phyloP scores from a whole-genome alignment of 2,888 invertebrate species.

The Andrena hattorfiana region DNA sequence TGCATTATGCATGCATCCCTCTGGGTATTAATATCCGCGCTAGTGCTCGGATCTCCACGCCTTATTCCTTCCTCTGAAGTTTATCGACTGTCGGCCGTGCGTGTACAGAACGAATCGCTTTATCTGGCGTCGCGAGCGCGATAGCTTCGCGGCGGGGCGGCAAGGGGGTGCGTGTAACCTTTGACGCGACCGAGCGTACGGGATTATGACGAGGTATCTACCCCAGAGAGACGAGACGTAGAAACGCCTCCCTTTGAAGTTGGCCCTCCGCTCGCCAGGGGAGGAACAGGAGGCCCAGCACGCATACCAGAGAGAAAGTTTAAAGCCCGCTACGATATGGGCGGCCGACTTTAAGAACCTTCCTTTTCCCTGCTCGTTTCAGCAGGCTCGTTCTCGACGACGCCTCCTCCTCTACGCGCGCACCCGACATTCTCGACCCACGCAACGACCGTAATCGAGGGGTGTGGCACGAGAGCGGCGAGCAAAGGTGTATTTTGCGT shows the following conservation, averaged over 20 bases:
- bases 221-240: slow-evolving; percentile 43
- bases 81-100: slow-evolving; percentile 46
- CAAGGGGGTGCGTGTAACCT: slow-evolving; percentile 40
- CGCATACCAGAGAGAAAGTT: slow-evolving; percentile 54
- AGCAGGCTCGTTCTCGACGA: slow-evolving; percentile 27
- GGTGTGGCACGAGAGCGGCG: slow-evolving; percentile 57
- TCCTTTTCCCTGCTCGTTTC: slow-evolving; percentile 50
- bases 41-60: neutral
- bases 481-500: slow-evolving; percentile 63
- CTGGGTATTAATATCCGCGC: slow-evolving; percentile 49
- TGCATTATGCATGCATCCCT: slow-evolving; percentile 54
- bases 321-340: slow-evolving; percentile 56
- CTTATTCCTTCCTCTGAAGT: slow-evolving; percentile 21
- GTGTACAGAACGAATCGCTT: slow-evolving; percentile 59
- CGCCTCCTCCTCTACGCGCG: slow-evolving; percentile 41
- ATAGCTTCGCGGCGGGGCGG: neutral
- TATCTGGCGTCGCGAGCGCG: slow-evolving; percentile 22
- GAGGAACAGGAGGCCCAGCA: neutral
- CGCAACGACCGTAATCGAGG: slow-evolving; percentile 66
- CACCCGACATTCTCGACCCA: slow-evolving; percentile 59
- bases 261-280: slow-evolving; percentile 9
- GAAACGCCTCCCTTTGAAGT: slow-evolving; percentile 65
- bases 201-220: slow-evolving; percentile 58
- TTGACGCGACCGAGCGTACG: slow-evolving; percentile 44
- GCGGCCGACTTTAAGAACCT: slow-evolving; percentile 59